A percentile compares a stretch with the other conserved stretches of the same genome.
These are phyloP conservation scores for Littorina saxatilis DNA, from an alignment of 1,140 invertebrate genomes.

Conservation along the genomic window DNA sequence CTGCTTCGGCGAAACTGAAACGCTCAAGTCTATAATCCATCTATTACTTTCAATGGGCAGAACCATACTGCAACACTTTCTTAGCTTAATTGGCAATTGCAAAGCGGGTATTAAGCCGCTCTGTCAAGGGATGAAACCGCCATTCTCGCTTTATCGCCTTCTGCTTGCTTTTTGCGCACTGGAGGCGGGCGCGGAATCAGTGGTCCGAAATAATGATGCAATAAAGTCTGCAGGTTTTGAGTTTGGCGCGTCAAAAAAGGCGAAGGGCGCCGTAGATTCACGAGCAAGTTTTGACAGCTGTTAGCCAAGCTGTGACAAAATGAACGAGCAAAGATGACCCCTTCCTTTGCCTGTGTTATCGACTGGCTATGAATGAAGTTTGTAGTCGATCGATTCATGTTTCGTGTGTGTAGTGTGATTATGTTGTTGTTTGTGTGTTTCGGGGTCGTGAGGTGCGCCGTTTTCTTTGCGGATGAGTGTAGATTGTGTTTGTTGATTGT, in stretches of 20 bases:
- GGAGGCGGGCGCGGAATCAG: not conserved
- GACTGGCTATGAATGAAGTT: too few relatives aligned
- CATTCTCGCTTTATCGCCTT: conserved; percentile 17
- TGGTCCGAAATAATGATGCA: conserved; percentile 20
- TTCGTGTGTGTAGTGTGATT: too few relatives aligned
- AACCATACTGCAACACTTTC: not conserved
- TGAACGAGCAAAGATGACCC: conserved; percentile 13
- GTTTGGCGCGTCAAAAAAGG: not conserved
- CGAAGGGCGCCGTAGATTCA: conserved; percentile 19
- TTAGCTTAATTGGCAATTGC: not conserved
- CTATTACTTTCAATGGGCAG: too few relatives aligned
- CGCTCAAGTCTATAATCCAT: too few relatives aligned
- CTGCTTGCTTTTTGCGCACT: conserved; percentile 1
- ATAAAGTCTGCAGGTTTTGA: conserved; percentile 7
- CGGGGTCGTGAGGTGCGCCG: too few relatives aligned
- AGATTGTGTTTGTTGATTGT: too few relatives aligned
- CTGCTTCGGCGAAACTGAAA: too few relatives aligned
- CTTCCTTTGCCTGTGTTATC: not conserved
- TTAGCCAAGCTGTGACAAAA: conserved; percentile 16
- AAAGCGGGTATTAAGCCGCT: not conserved
- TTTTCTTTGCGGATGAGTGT: too few relatives aligned
- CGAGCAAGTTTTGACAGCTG: conserved; percentile 25
- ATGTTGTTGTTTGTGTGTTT: too few relatives aligned
- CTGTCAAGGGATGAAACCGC: not conserved
- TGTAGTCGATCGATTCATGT: too few relatives aligned